phyloP scores from a whole-genome alignment of 2,888 invertebrate species.

The Hydropsyche betteni region DNA sequence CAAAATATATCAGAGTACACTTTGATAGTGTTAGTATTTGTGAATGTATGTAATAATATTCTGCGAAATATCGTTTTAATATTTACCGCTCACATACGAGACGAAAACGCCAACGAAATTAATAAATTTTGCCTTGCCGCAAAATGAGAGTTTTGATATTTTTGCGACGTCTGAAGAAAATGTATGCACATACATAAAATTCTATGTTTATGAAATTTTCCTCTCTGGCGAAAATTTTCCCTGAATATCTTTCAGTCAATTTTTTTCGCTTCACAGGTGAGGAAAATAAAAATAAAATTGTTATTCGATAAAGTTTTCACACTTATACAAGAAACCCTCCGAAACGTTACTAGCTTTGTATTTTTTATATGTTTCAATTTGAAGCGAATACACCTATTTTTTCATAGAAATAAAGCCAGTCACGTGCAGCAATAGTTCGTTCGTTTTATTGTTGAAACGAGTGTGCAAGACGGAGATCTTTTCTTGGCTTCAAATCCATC shows the following conservation, averaged over 20 bases:
- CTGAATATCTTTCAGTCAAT: too few species aligned
- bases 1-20: too few species aligned
- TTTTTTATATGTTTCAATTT: too few species aligned
- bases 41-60: too few species aligned
- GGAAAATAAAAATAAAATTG: conserved; percentile 6
- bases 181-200: conserved; percentile 16
- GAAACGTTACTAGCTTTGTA: too few species aligned
- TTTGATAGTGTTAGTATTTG: too few species aligned
- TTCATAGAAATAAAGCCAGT: too few species aligned
- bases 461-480: conserved; percentile 35
- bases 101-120: background rate
- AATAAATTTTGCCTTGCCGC: conserved; percentile 8
- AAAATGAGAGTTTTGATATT: background rate
- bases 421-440: background rate
- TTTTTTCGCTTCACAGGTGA: background rate
- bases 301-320: background rate
- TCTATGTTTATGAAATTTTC: conserved; percentile 26
- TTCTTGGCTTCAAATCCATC: conserved; percentile 33
- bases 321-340: too few species aligned
- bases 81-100: too few species aligned
- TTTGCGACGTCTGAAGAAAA: conserved; percentile 12
- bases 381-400: too few species aligned
- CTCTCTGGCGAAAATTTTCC: conserved; percentile 9
- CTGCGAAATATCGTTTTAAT: too few species aligned
- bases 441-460: conserved; percentile 22